Conservation (phyloP, 2,888 invertebrate genomes). For the Orthosia cruda region DNA sequence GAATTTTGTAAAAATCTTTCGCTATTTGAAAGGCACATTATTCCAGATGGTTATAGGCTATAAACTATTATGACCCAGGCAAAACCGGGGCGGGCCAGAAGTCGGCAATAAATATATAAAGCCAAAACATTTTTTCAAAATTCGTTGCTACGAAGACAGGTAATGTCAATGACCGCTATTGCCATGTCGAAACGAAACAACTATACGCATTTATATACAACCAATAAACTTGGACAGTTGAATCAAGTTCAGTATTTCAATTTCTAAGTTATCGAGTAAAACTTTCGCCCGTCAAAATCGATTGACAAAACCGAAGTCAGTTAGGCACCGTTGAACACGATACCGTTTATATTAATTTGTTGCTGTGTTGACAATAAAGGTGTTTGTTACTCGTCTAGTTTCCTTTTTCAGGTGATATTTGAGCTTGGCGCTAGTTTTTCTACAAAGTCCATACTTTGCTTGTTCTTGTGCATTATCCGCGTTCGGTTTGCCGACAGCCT, state of each 20-base stretch:
- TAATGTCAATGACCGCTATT: too few relatives aligned
- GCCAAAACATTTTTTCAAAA: too few relatives aligned
- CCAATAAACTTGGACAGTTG: slow-evolving; percentile 19
- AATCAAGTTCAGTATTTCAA: slow-evolving; percentile 19
- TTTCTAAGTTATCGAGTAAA: slow-evolving; percentile 10
- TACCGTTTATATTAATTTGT: slow-evolving; percentile 1
- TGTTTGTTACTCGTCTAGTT: slow-evolving; percentile 3
- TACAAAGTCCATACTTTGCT: slow-evolving; percentile 3
- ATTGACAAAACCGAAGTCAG: slow-evolving; percentile 25
- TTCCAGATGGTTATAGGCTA: too few relatives aligned
- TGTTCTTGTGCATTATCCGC: neutral
- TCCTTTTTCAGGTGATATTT: slow-evolving; percentile 14
- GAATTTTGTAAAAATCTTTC: too few relatives aligned
- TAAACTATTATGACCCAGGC: too few relatives aligned
- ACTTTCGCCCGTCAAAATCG: slow-evolving; percentile 34
- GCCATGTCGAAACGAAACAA: too few relatives aligned
- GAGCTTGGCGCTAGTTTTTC: slow-evolving; percentile 1
- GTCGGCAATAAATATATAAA: too few relatives aligned
- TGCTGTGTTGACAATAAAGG: slow-evolving; percentile 3
- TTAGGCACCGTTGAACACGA: slow-evolving; percentile 8
- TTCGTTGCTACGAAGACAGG: too few relatives aligned
- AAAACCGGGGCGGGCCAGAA: too few relatives aligned
- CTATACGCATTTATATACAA: neutral
- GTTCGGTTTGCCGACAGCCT: slow-evolving; percentile 16
- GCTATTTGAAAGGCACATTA: too few relatives aligned